phyloP scores from a whole-genome alignment of 2,113 vertebrate genomes.

The Agapornis roseicollis region DNA sequence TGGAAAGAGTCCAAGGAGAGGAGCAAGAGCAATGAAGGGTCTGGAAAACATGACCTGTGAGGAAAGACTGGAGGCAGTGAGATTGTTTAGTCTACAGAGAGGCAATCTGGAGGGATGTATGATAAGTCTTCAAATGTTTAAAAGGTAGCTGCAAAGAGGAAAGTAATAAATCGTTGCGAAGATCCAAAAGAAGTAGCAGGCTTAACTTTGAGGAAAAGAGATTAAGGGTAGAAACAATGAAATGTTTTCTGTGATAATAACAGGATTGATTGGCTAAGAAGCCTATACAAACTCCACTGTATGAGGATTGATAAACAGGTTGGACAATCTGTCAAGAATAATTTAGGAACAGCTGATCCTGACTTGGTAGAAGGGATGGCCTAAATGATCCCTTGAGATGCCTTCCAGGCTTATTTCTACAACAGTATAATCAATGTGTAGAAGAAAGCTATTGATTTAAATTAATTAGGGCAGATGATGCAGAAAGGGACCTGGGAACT shows the following conservation, averaged over 20 bases:
- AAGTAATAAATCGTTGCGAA: background rate
- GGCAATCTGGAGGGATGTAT: background rate
- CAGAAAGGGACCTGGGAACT: background rate
- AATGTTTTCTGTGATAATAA: background rate
- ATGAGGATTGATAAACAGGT: background rate
- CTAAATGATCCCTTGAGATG: slow-evolving; percentile 3
- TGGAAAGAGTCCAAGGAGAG: slow-evolving; percentile 14
- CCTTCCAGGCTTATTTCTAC: background rate
- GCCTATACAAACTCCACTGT: background rate
- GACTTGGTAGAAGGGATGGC: background rate
- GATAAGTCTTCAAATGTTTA: slow-evolving; percentile 29
- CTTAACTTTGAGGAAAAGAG: slow-evolving; percentile 18
- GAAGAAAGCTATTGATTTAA: background rate
- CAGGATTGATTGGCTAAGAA: background rate
- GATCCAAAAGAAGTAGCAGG: background rate
- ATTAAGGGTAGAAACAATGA: background rate
- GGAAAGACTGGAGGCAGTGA: background rate
- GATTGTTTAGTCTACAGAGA: slow-evolving; percentile 52
- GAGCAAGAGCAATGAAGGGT: background rate
- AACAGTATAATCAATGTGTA: background rate
- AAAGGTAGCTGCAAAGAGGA: slow-evolving; percentile 23
- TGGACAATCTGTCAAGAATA: slow-evolving; percentile 27
- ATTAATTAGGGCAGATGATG: background rate
- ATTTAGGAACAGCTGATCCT: slow-evolving; percentile 13
- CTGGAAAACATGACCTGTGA: slow-evolving; percentile 13